Evolutionary conservation across 2,113 vertebrate species (phyloP), one percentile per base, ranked within the genome.

Genomic region (Thermophis baileyi): DNA sequence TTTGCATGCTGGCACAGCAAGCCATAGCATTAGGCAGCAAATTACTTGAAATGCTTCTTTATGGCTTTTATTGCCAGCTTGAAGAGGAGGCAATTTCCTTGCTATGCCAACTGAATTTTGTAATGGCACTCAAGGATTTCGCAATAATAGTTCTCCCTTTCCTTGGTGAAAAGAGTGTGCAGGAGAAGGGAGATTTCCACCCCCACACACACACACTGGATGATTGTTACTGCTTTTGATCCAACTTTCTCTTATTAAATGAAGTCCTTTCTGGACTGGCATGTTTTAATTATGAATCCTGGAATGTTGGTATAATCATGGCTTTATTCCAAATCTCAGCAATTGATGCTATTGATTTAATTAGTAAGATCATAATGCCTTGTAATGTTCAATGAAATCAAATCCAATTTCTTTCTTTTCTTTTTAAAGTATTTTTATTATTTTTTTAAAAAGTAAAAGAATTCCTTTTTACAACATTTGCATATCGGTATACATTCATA

Each of bases 401-500:
- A 87, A 94, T n/a, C 44, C 94, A 91, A 93, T 96, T 96, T 92
- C 94, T 51, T n/a, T n/a, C n/a, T n/a, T n/a, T n/a, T n/a, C n/a
- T n/a, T n/a, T n/a, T n/a, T n/a, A n/a, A n/a, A n/a, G n/a, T n/a
- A n/a, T n/a, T n/a, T n/a, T n/a, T n/a, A n/a, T n/a, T n/a, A n/a
- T n/a, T n/a, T n/a, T n/a, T n/a, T n/a, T n/a, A n/a, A n/a, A n/a
- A n/a, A n/a, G n/a, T n/a, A n/a, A n/a, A n/a, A n/a, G n/a, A n/a
- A n/a, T n/a, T n/a, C n/a, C n/a, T n/a, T n/a, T n/a, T n/a, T n/a
- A n/a, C n/a, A n/a, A n/a, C n/a, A n/a, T n/a, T n/a, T n/a, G n/a
- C n/a, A n/a, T n/a, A n/a, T n/a, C n/a, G n/a, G n/a, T n/a, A n/a
- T n/a, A n/a, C n/a, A n/a, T n/a, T n/a, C n/a, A n/a, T n/a, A n/a